Evolutionary conservation across 2,797 vertebrate species (phyloP), one percentile per base, ranked within the genome.

Genomic region (Anabas testudineus): DNA sequence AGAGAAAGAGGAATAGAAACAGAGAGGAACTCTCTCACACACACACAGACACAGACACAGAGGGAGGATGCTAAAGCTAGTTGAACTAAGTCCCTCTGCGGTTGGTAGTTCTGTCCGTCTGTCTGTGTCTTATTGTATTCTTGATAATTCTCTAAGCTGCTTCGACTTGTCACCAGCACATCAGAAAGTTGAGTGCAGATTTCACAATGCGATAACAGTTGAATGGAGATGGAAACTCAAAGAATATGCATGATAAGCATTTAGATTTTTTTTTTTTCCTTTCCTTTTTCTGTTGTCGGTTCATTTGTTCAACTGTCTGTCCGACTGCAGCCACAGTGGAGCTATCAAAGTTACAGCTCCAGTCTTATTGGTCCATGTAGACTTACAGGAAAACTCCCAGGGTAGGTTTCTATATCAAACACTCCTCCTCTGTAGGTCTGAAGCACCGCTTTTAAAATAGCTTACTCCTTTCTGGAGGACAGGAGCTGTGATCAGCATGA

Each of bases 101-200:
- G 85, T 84, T 83, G 84, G 85, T 88, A 86, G 86, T 74, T 90
- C 80, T 83, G 88, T 87, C 87, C 55, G 78, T 89, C 86, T 87
- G 83, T 83, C 90, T 89, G 83, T 90, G 83, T 89, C 84, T 85
- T 87, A 86, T 88, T 91, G 88, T 89, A 87, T 88, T 88, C 75
- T 69, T 88, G 84, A 93, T 93, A 91, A 92, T 90, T 94, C 92
- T 82, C 74, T 93, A 93, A 93, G 91, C 91, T 90, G 86, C 88
- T 94, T 93, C 76, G 56, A 86, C 88, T 92, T 92, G 90, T 91
- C 90, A 91, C 87, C 80, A 67, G 74, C 83, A 88, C 91, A 90
- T 93, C 86, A 89, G 65, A 91, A 92, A 91, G 90, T 93, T 91
- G 69, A 85, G 67, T 60, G 63, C 76, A 86, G 77, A 88, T 91